Conservation (phyloP, 2,113 vertebrate species). For the Pogona vitticeps region DNA sequence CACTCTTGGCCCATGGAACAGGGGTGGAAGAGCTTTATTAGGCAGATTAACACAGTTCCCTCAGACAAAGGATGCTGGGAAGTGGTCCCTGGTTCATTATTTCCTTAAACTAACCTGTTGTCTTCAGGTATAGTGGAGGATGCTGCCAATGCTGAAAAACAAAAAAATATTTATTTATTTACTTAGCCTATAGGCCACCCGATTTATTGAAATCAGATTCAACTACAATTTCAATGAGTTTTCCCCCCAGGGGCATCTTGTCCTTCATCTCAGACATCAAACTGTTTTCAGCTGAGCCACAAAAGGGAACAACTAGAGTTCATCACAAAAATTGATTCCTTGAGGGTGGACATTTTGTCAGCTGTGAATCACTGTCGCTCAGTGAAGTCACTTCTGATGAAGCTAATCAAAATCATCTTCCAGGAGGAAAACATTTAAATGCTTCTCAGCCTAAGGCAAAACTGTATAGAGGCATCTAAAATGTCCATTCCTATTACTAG, state of each 20-base stretch:
- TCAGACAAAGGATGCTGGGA: not conserved
- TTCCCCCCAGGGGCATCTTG: not conserved
- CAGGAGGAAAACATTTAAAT: not conserved
- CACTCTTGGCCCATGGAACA: not conserved
- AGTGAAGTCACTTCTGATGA: not conserved
- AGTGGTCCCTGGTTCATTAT: no score
- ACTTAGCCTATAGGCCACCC: no score
- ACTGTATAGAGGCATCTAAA: not conserved
- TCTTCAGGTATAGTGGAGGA: not conserved
- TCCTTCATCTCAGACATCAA: not conserved
- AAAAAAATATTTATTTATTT: no score
- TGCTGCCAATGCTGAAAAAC: not conserved
- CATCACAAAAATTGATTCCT: not conserved
- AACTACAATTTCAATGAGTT: not conserved
- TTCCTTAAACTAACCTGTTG: not conserved
- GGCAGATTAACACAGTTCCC: no score
- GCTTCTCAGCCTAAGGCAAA: not conserved
- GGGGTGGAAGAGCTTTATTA: not conserved
- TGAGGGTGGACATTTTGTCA: fast-evolving
- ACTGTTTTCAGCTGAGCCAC: not conserved
- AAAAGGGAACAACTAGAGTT: not conserved
- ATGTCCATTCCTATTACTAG: not conserved
- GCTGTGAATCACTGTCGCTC: not conserved
- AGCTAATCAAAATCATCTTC: not conserved
- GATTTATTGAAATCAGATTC: not conserved